Percentiles rank a stretch among this genome's conserved stretches.
These are phyloP conservation scores for Catharus fuscescens DNA, from an alignment of 2,113 vertebrate species.

Conservation along the genomic window DNA sequence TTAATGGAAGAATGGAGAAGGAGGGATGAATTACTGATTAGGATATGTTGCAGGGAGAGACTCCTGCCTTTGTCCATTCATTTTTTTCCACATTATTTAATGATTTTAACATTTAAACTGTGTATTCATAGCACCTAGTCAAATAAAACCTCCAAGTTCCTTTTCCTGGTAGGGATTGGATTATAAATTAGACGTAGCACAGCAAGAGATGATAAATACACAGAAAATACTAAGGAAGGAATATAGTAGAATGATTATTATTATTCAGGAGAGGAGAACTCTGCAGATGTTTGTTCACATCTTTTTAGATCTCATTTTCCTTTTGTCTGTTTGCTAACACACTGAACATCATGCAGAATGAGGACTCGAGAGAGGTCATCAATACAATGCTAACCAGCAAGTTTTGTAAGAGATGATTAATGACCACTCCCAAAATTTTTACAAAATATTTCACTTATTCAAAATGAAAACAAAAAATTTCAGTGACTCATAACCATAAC, in stretches of 20 bases:
- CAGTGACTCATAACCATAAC: background rate
- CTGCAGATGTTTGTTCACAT: conserved; percentile 26
- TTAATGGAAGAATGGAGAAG: background rate
- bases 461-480: background rate
- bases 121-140: background rate
- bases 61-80: background rate
- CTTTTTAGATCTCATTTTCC: conserved; percentile 13
- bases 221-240: conserved; percentile 8
- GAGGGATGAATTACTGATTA: background rate
- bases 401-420: background rate
- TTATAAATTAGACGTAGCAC: conserved; percentile 36
- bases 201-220: conserved; percentile 23
- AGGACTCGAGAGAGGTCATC: background rate
- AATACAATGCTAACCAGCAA: background rate
- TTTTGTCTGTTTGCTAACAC: background rate
- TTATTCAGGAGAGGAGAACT: conserved; percentile 45
- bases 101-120: background rate
- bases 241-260: conserved; percentile 28
- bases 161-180: background rate
- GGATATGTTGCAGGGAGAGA: background rate
- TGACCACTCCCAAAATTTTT: background rate
- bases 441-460: background rate
- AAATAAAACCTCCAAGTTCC: background rate
- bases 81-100: background rate
- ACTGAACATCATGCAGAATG: background rate